Evolutionary conservation across 2,888 invertebrate genomes (phyloP).

Genomic region (Drosophila mimetica): DNA sequence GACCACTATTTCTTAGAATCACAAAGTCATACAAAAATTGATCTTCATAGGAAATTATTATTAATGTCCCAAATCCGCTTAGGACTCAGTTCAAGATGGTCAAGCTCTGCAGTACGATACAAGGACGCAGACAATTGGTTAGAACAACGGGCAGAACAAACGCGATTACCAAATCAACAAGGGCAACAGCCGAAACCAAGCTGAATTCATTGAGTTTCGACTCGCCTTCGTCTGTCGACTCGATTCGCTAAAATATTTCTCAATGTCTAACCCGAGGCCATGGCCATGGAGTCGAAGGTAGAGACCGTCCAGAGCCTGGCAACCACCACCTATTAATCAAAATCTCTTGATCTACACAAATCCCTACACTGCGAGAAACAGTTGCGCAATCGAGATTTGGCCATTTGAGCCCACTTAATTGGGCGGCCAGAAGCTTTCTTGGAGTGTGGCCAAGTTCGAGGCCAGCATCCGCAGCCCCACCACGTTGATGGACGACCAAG

Average conservation of each 20-base stretch:
- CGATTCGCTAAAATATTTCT: slow-evolving; percentile 80
- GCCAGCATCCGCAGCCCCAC: slow-evolving; percentile 59
- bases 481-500: slow-evolving; percentile 72
- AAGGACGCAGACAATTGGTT: slow-evolving; percentile 23
- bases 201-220: slow-evolving; percentile 68
- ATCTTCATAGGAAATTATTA: slow-evolving; percentile 32
- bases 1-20: too few relatives aligned
- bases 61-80: slow-evolving; percentile 12
- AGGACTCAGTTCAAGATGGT: slow-evolving; percentile 4
- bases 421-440: slow-evolving; percentile 54
- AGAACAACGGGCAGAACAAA: slow-evolving; percentile 30
- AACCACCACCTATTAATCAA: slow-evolving; percentile 74
- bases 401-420: slow-evolving; percentile 47
- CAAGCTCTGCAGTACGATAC: background rate
- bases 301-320: slow-evolving; percentile 42
- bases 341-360: slow-evolving; percentile 77
- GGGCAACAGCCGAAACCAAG: slow-evolving; percentile 1
- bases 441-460: slow-evolving; percentile 70
- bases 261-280: slow-evolving; percentile 75
- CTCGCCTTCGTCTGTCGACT: slow-evolving; percentile 68
- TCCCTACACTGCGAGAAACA: slow-evolving; percentile 67
- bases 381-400: too few relatives aligned
- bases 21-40: background rate
- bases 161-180: slow-evolving; percentile 47
- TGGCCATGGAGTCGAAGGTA: slow-evolving; percentile 43